phyloP scores from a whole-genome alignment of 2,113 vertebrate species.

The Tragulus kanchil region DNA sequence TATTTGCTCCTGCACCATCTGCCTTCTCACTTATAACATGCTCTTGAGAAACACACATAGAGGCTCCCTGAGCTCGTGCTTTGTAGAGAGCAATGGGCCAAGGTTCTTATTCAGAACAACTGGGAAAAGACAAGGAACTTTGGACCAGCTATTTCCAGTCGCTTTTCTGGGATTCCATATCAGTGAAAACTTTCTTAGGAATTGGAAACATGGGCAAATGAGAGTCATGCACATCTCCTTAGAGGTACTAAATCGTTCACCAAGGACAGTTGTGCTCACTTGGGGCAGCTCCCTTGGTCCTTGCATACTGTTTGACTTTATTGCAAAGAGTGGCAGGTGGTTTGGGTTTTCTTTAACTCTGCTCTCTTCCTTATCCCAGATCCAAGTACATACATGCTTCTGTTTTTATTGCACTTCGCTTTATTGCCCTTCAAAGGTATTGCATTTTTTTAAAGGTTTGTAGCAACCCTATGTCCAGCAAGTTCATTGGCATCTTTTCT shows the following conservation, averaged over 20 bases:
- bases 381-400: background rate
- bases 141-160: background rate
- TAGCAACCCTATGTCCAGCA: background rate
- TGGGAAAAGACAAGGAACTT: background rate
- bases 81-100: background rate
- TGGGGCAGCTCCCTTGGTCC: background rate
- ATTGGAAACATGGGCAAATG: background rate
- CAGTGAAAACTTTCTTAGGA: background rate
- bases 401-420: background rate
- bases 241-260: background rate
- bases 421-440: background rate
- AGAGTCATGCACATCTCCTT: background rate
- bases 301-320: background rate
- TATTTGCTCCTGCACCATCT: rapidly evolving
- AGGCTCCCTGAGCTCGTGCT: background rate
- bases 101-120: background rate
- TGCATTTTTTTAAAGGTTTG: background rate
- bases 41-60: background rate
- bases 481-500: background rate
- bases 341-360: background rate
- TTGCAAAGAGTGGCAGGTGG: background rate
- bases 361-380: background rate
- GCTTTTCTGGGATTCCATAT: background rate
- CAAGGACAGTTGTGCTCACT: rapidly evolving
- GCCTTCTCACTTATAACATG: background rate